Percentiles rank a stretch among this genome's conserved stretches.
phyloP scores from a whole-genome alignment of 2,888 invertebrate species.

The Crocallis elinguaria region DNA sequence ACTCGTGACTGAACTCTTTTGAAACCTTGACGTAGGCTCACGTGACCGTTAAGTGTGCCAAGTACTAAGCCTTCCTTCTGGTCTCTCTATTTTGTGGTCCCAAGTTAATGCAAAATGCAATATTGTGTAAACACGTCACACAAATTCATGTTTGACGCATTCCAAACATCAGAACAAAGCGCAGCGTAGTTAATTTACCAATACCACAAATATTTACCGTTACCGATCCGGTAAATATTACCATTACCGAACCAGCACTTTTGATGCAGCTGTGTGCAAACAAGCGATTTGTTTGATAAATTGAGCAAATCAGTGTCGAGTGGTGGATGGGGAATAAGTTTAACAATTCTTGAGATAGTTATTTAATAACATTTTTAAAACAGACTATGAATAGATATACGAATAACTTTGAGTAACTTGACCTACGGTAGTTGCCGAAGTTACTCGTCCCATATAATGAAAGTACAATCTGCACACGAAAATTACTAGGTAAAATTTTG shows the following conservation, averaged over 20 bases:
- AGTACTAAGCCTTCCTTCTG: too few species aligned
- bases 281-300: constrained; percentile 27
- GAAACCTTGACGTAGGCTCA: too few species aligned
- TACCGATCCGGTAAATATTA: constrained; percentile 18
- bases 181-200: constrained; percentile 36
- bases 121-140: constrained; percentile 55
- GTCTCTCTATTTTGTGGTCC: too few species aligned
- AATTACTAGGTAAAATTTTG: too few species aligned
- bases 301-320: constrained; percentile 20
- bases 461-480: too few species aligned
- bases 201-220: constrained; percentile 31
- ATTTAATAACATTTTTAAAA: neutral
- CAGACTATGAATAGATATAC: too few species aligned
- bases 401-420: too few species aligned
- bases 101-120: constrained; percentile 32
- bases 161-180: constrained; percentile 46
- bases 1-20: too few species aligned
- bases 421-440: too few species aligned
- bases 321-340: constrained; percentile 5
- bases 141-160: constrained; percentile 49
- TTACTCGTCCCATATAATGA: too few species aligned
- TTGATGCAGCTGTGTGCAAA: constrained; percentile 28
- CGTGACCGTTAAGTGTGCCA: too few species aligned
- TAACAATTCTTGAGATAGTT: neutral
- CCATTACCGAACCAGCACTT: constrained; percentile 4